Evolutionary conservation across 2,888 invertebrate species (phyloP).

Genomic region (Galeruca laticollis): DNA sequence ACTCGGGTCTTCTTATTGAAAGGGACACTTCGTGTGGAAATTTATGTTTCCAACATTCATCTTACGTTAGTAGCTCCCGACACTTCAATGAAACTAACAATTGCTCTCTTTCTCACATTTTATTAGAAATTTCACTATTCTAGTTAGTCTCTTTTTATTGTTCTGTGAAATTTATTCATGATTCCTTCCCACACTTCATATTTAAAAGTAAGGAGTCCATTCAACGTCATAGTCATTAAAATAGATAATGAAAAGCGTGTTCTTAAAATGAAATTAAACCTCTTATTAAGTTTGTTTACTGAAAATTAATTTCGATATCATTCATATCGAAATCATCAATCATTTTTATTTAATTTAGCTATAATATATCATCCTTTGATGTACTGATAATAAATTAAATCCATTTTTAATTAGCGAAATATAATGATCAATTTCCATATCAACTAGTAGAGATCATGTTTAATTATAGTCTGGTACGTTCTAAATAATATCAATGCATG

Average conservation of each 20-base stretch:
- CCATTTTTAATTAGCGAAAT: background rate
- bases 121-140: constrained; percentile 22
- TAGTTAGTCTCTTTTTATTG: background rate
- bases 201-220: too few relatives aligned
- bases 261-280: background rate
- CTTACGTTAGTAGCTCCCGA: constrained; percentile 22
- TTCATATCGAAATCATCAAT: background rate
- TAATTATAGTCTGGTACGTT: too few relatives aligned
- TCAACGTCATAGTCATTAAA: too few relatives aligned
- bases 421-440: background rate
- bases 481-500: too few relatives aligned
- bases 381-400: background rate
- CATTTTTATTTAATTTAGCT: background rate
- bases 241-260: too few relatives aligned
- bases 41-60: constrained; percentile 31
- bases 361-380: background rate
- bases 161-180: too few relatives aligned
- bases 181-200: too few relatives aligned
- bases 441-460: too few relatives aligned
- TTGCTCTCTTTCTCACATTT: constrained; percentile 15
- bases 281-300: background rate
- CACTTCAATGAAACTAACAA: constrained; percentile 19
- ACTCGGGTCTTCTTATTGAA: constrained; percentile 29
- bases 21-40: constrained; percentile 25
- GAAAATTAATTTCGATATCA: background rate